Evolutionary conservation across 2,797 vertebrate genomes (phyloP).

Genomic region (Sphaeramia orbicularis): DNA sequence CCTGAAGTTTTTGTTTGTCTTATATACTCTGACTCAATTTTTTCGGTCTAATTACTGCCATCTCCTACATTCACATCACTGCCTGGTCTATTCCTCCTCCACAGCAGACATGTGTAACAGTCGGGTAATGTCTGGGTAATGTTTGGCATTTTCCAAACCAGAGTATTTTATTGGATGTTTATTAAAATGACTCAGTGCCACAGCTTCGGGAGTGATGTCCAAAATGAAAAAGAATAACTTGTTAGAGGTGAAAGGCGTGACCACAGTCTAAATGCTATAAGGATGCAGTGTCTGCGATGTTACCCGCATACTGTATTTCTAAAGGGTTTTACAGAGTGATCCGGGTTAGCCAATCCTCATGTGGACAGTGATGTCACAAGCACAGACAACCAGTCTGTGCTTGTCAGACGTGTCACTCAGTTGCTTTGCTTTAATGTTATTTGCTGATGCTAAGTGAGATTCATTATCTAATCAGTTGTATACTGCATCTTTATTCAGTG

Average conservation of each 20-base stretch:
- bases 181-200: conserved; percentile 54
- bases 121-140: conserved; percentile 68
- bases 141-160: conserved; percentile 70
- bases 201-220: conserved; percentile 45
- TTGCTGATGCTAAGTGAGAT: background rate
- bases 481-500: too few relatives aligned
- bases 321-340: conserved; percentile 34
- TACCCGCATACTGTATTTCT: conserved; percentile 26
- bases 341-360: conserved; percentile 21
- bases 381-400: background rate
- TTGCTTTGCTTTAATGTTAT: background rate
- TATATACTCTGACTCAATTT: conserved; percentile 18
- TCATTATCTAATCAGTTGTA: background rate
- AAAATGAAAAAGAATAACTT: conserved; percentile 58
- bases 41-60: conserved; percentile 55
- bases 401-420: conserved; percentile 28
- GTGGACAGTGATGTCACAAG: conserved; percentile 21
- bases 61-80: conserved; percentile 45
- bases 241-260: conserved; percentile 49
- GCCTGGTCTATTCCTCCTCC: conserved; percentile 37
- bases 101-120: conserved; percentile 68
- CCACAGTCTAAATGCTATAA: conserved; percentile 27
- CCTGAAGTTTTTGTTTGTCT: conserved; percentile 46
- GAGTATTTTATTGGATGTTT: conserved; percentile 51
- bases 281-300: conserved; percentile 50